phyloP scores from a whole-genome alignment of 2,797 vertebrate genomes.

The Microctenopoma stevenorrisi region DNA sequence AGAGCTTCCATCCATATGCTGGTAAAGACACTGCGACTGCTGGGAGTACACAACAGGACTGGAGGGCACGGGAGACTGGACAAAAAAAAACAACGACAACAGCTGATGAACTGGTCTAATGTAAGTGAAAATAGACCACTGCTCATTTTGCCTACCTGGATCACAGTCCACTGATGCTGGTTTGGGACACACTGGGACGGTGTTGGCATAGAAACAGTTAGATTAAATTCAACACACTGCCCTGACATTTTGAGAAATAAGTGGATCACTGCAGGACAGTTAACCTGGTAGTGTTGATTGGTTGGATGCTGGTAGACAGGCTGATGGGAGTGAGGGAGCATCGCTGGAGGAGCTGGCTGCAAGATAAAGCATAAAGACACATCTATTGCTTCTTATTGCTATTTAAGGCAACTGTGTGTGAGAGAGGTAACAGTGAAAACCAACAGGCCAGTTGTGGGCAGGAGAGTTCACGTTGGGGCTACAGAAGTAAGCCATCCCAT shows the following conservation, averaged over 20 bases:
- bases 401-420: not conserved
- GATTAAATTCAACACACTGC: too few relatives aligned
- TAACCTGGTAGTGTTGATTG: conserved; percentile 87
- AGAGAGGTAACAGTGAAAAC: conserved; percentile 42
- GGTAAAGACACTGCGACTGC: conserved; percentile 65
- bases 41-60: conserved; percentile 58
- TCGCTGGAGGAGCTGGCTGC: conserved; percentile 77
- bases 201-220: not conserved
- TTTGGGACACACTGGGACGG: conserved; percentile 20
- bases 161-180: conserved; percentile 38
- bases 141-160: conserved; percentile 32
- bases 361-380: not conserved
- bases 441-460: conserved; percentile 84
- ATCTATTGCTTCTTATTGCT: not conserved
- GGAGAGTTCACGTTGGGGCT: conserved; percentile 75
- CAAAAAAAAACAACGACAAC: not conserved
- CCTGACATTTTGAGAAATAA: not conserved
- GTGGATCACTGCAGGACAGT: not conserved
- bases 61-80: conserved; percentile 55
- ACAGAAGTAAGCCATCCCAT: conserved; percentile 90
- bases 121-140: too few relatives aligned
- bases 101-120: not conserved
- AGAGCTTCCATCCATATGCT: conserved; percentile 42
- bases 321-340: conserved; percentile 77
- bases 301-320: conserved; percentile 84